Conservation (phyloP, 2,888 invertebrate genomes). For the Spialia ferax region DNA sequence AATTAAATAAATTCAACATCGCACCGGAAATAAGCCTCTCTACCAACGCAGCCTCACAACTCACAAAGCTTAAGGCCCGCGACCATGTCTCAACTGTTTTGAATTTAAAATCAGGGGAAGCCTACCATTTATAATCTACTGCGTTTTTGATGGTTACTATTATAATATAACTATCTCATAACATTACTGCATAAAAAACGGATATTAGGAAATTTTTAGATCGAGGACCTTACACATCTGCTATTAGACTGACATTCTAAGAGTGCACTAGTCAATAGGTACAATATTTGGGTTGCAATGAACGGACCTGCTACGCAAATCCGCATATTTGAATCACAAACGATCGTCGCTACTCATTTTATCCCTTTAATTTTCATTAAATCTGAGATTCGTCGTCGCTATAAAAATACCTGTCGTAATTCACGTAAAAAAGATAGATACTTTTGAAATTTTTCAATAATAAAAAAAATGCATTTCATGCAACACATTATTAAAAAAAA, state of each 20-base stretch:
- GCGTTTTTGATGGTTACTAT: slow-evolving; percentile 27
- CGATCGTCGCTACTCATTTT: slow-evolving; percentile 52
- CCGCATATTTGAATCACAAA: slow-evolving; percentile 60
- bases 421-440: slow-evolving; percentile 55
- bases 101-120: slow-evolving; percentile 19
- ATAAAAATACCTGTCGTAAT: slow-evolving; percentile 60
- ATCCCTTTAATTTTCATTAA: slow-evolving; percentile 36
- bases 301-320: slow-evolving; percentile 77
- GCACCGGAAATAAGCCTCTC: slow-evolving; percentile 11
- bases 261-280: slow-evolving; percentile 65
- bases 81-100: slow-evolving; percentile 19
- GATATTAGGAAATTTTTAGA: slow-evolving; percentile 39
- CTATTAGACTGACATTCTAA: slow-evolving; percentile 58
- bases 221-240: slow-evolving; percentile 40
- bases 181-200: slow-evolving; percentile 32
- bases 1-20: neutral
- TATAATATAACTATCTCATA: slow-evolving; percentile 22
- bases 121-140: neutral
- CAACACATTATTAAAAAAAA: slow-evolving; percentile 79
- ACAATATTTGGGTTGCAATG: slow-evolving; percentile 51
- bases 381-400: slow-evolving; percentile 79
- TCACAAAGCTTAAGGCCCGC: slow-evolving; percentile 17
- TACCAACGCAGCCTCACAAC: slow-evolving; percentile 19
- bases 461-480: slow-evolving; percentile 81
- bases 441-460: slow-evolving; percentile 55